Percentiles rank a stretch among this genome's conserved stretches.
phyloP scores from a whole-genome alignment of 2,113 vertebrate genomes.

The Meriones unguiculatus region DNA sequence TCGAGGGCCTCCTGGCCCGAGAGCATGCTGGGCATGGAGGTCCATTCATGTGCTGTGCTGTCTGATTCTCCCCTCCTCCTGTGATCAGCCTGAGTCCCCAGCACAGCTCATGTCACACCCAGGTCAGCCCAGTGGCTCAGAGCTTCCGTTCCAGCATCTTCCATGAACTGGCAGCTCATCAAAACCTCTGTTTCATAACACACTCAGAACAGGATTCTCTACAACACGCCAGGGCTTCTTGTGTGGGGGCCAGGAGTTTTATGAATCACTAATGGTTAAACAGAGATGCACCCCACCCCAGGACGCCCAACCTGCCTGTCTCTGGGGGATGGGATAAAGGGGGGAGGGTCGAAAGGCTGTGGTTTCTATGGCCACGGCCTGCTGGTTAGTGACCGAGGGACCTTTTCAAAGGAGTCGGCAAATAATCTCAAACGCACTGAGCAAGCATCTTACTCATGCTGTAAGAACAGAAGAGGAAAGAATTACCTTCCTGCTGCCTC shows the following conservation, averaged over 20 bases:
- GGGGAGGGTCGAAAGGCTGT: not conserved
- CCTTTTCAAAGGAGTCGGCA: slow-evolving; percentile 77
- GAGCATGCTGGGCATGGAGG: slow-evolving; percentile 54
- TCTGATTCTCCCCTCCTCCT: slow-evolving; percentile 57
- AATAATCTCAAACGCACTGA: slow-evolving; percentile 82
- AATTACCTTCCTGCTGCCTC: slow-evolving; percentile 39
- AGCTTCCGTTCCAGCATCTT: slow-evolving; percentile 85
- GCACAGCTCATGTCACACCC: slow-evolving; percentile 87
- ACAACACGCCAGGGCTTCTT: slow-evolving; percentile 75
- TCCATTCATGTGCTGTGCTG: slow-evolving; percentile 56
- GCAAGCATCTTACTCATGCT: slow-evolving; percentile 71
- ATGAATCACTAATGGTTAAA: slow-evolving; percentile 82
- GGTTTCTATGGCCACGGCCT: slow-evolving; percentile 53
- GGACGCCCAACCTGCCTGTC: slow-evolving; percentile 28
- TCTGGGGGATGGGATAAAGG: not conserved
- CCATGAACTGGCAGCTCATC: slow-evolving; percentile 88
- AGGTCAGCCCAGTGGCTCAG: slow-evolving; percentile 79
- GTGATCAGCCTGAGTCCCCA: slow-evolving; percentile 78
- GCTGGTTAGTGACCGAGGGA: slow-evolving; percentile 69
- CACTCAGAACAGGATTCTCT: slow-evolving; percentile 88
- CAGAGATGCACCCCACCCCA: slow-evolving; percentile 63
- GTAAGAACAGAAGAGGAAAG: slow-evolving; percentile 54
- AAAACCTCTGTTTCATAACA: slow-evolving; percentile 91
- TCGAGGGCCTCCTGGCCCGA: slow-evolving; percentile 63
- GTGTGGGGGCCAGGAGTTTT: slow-evolving; percentile 78